Conservation (phyloP, 2,797 vertebrate genomes). For the Diplodus sargus region DNA sequence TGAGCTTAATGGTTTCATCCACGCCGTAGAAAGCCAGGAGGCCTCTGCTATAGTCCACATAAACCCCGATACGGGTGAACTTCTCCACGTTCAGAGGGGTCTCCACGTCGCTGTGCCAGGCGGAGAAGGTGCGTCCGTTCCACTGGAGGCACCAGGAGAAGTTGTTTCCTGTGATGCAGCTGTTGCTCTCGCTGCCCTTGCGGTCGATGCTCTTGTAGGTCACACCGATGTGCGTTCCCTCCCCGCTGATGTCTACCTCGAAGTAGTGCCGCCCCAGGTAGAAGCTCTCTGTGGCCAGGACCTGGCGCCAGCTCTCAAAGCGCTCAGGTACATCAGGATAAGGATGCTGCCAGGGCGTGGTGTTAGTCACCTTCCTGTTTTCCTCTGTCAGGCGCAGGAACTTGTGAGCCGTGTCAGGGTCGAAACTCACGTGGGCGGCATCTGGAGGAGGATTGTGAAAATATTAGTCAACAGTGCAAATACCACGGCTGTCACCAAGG, state of each 20-base stretch:
- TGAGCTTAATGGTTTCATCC: slow-evolving; percentile 75
- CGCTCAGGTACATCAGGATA: slow-evolving; percentile 86
- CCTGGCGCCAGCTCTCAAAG: slow-evolving; percentile 86
- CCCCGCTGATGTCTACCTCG: slow-evolving; percentile 85
- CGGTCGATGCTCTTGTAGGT: slow-evolving; percentile 88
- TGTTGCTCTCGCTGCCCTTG: slow-evolving; percentile 82
- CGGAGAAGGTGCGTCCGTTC: slow-evolving; percentile 87
- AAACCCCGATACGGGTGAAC: slow-evolving; percentile 84
- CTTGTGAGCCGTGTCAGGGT: slow-evolving; percentile 85
- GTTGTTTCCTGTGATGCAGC: slow-evolving; percentile 86
- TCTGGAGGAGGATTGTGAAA: slow-evolving; percentile 64
- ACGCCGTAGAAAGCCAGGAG: slow-evolving; percentile 85
- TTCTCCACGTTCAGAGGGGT: slow-evolving; percentile 74
- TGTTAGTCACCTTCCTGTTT: slow-evolving; percentile 87
- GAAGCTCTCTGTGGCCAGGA: slow-evolving; percentile 86
- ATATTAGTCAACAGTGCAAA: slow-evolving; percentile 2
- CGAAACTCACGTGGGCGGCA: slow-evolving; percentile 68
- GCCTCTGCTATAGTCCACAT: slow-evolving; percentile 80
- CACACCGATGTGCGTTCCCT: slow-evolving; percentile 85
- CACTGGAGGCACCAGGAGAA: slow-evolving; percentile 89
- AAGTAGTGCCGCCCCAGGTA: slow-evolving; percentile 88
- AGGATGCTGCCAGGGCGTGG: slow-evolving; percentile 88
- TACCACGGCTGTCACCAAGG: neutral
- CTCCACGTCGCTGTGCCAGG: slow-evolving; percentile 87
- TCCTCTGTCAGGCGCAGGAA: slow-evolving; percentile 90